phyloP scores from a whole-genome alignment of 2,113 vertebrate genomes.

The Pseudopipra pipra region DNA sequence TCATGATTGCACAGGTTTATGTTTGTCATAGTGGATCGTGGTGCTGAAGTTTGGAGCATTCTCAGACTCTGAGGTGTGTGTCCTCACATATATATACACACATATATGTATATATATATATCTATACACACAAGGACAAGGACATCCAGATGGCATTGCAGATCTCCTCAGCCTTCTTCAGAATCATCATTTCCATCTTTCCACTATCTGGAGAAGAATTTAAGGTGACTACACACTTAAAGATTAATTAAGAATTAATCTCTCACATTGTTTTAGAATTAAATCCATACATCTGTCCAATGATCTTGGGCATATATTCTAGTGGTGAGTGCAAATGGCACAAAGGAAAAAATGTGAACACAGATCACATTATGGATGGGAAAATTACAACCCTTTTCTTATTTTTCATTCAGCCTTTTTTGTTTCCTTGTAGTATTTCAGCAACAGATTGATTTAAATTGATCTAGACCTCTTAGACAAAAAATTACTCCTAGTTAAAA shows the following conservation, averaged over 20 bases:
- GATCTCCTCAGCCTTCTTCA: not conserved
- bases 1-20: not conserved
- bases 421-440: not conserved
- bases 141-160: not conserved
- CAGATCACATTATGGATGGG: not conserved
- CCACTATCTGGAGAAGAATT: not conserved
- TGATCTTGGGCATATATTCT: not conserved
- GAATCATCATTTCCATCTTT: not conserved
- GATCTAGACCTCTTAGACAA: not conserved
- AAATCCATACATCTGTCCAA: not conserved
- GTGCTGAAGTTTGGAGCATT: not conserved
- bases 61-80: not conserved
- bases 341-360: not conserved
- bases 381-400: not conserved
- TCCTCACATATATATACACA: not conserved
- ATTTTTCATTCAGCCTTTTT: not conserved
- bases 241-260: not conserved
- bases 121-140: not conserved
- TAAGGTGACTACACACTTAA: not conserved
- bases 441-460: not conserved
- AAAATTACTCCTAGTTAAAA: not conserved
- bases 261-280: not conserved
- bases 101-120: not conserved
- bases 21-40: no score
- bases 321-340: not conserved